Evolutionary conservation across 2,888 invertebrate genomes (phyloP).

Genomic region (Lycophotia porphyrea): DNA sequence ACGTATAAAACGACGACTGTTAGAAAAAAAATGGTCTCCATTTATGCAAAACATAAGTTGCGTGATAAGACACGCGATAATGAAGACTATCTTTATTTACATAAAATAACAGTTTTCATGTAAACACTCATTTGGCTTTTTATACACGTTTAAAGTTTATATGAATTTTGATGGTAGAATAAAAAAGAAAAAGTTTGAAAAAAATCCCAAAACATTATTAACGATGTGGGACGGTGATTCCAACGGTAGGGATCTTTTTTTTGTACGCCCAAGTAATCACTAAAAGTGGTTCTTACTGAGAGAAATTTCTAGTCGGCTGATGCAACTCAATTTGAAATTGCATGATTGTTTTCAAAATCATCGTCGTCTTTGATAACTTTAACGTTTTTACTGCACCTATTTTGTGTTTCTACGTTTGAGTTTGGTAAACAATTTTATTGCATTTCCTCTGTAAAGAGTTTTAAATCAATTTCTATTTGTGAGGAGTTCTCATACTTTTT

Average conservation of each 20-base stretch:
- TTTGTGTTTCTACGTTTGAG: constrained; percentile 20
- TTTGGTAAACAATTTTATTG: constrained; percentile 30
- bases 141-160: constrained; percentile 62
- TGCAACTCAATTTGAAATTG: constrained; percentile 52
- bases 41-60: constrained; percentile 54
- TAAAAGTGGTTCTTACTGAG: constrained; percentile 26
- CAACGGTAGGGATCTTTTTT: constrained; percentile 16
- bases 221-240: constrained; percentile 32
- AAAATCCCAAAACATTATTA: constrained; percentile 32
- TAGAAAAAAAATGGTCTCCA: constrained; percentile 45
- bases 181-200: constrained; percentile 13
- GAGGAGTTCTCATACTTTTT: constrained; percentile 44
- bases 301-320: constrained; percentile 56
- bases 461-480: constrained; percentile 30
- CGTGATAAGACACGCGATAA: constrained; percentile 54
- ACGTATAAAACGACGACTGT: constrained; percentile 36
- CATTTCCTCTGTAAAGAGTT: constrained; percentile 20
- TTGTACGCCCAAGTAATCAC: constrained; percentile 27
- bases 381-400: constrained; percentile 6
- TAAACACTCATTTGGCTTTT: constrained; percentile 41
- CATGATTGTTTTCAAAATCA: constrained; percentile 49
- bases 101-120: constrained; percentile 40
- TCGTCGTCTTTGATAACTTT: constrained; percentile 9
- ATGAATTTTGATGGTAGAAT: constrained; percentile 14
- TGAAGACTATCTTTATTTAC: constrained; percentile 56